A percentile compares a stretch with the other conserved stretches of the same genome.
Conservation (phyloP, 1,140 invertebrate genomes). For the Asbolus verrucosus region DNA sequence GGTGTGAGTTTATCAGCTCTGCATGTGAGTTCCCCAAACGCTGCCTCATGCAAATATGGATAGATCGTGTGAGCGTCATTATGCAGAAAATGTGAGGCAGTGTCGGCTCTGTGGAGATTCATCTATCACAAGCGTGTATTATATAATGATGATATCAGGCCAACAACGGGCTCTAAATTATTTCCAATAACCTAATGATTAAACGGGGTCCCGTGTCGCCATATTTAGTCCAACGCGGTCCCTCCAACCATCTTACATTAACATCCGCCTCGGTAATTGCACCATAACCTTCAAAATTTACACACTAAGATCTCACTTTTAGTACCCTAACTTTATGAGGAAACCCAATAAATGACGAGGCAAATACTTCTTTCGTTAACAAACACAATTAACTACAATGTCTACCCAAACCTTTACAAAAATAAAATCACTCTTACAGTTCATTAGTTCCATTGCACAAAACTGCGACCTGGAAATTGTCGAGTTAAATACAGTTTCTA, state of each 20-base stretch:
- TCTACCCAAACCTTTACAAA: slow-evolving; percentile 10
- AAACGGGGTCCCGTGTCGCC: slow-evolving; percentile 28
- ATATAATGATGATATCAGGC: slow-evolving; percentile 48
- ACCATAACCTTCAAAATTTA: background rate
- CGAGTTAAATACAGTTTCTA: slow-evolving; percentile 3
- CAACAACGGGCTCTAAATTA: slow-evolving; percentile 49
- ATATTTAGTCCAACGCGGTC: slow-evolving; percentile 21
- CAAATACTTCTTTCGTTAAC: too few species aligned
- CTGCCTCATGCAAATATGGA: slow-evolving; percentile 45
- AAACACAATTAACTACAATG: slow-evolving; percentile 33
- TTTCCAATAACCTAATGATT: slow-evolving; percentile 46
- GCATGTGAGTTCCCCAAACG: too few species aligned
- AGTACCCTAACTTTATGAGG: too few species aligned
- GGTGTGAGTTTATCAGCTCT: slow-evolving; percentile 19
- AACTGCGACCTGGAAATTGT: slow-evolving; percentile 11
- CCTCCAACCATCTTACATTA: slow-evolving; percentile 20
- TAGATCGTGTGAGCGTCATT: slow-evolving; percentile 45
- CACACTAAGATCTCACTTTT: too few species aligned
- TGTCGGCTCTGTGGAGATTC: slow-evolving; percentile 46
- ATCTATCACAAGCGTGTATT: slow-evolving; percentile 47
- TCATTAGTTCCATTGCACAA: slow-evolving; percentile 22
- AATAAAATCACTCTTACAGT: slow-evolving; percentile 7
- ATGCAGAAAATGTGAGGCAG: slow-evolving; percentile 48
- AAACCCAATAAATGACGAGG: too few species aligned
- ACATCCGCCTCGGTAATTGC: background rate